These are phyloP conservation scores for Megaustenia siamemsis DNA, from an alignment of 2,888 invertebrate species.

Conservation along the genomic window DNA sequence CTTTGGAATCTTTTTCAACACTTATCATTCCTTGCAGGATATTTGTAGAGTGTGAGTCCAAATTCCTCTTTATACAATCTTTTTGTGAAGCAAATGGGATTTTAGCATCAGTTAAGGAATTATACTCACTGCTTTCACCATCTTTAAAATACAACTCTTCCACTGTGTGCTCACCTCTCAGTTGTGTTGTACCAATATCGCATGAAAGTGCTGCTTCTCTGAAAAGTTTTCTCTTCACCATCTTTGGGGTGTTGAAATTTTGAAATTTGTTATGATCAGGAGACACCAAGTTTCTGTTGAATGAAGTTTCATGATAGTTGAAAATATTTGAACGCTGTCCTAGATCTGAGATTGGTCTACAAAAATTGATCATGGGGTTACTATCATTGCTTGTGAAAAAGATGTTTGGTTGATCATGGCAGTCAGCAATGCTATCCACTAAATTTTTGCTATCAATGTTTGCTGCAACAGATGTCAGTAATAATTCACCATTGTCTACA, in stretches of 20 bases:
- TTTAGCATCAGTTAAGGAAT: conserved; percentile 30
- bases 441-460: neutral
- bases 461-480: too few species aligned
- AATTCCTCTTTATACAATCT: conserved; percentile 75
- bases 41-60: conserved; percentile 37
- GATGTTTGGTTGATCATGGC: conserved; percentile 45
- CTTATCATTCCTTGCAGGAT: conserved; percentile 58
- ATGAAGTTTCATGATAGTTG: conserved; percentile 76
- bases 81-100: conserved; percentile 80
- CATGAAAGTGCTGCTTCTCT: conserved; percentile 77
- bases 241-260: conserved; percentile 81
- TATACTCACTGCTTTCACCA: conserved; percentile 21
- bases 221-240: conserved; percentile 80
- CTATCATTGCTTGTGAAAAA: conserved; percentile 40
- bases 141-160: conserved; percentile 29
- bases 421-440: conserved; percentile 29
- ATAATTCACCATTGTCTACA: neutral
- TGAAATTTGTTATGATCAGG: conserved; percentile 70
- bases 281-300: conserved; percentile 69
- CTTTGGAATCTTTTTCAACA: conserved; percentile 57
- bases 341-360: conserved; percentile 40
- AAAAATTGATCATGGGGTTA: conserved; percentile 16
- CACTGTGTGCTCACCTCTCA: neutral
- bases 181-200: neutral
- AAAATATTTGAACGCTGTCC: conserved; percentile 59